These are phyloP conservation scores for Tautogolabrus adspersus DNA, from an alignment of 2,113 vertebrate species.

Conservation along the genomic window DNA sequence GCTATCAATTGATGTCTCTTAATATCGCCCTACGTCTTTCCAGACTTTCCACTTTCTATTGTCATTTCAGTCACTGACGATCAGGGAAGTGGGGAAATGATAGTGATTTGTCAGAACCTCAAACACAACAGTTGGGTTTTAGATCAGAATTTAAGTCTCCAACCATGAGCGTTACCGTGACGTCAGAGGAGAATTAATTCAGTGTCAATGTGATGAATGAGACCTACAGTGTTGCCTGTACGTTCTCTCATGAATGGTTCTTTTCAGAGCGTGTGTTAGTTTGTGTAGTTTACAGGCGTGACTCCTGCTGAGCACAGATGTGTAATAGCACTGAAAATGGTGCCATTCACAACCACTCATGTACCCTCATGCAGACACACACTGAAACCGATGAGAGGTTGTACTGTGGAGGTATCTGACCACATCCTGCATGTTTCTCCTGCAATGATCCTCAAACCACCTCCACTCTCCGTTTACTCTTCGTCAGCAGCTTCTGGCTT, in stretches of 20 bases:
- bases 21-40: too few species aligned
- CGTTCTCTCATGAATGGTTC: slow-evolving; percentile 60
- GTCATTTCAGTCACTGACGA: too few species aligned
- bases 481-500: slow-evolving; percentile 60
- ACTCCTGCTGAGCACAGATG: slow-evolving; percentile 70
- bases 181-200: neutral
- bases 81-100: too few species aligned
- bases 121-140: too few species aligned
- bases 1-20: too few species aligned
- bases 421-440: slow-evolving; percentile 73
- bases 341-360: slow-evolving; percentile 54
- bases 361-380: slow-evolving; percentile 19
- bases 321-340: slow-evolving; percentile 61
- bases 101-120: too few species aligned
- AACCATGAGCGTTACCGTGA: neutral
- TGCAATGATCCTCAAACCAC: slow-evolving; percentile 57
- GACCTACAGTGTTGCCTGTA: slow-evolving; percentile 33
- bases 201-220: neutral
- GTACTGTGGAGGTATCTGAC: slow-evolving; percentile 63
- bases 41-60: too few species aligned
- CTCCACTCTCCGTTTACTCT: slow-evolving; percentile 46
- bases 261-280: slow-evolving; percentile 66
- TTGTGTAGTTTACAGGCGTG: slow-evolving; percentile 65
- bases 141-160: neutral
- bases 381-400: slow-evolving; percentile 53